Percentiles rank a stretch among this genome's conserved stretches.
Evolutionary conservation across 1,140 invertebrate genomes (phyloP).

Genomic region (Dinothrombium tinctorium): DNA sequence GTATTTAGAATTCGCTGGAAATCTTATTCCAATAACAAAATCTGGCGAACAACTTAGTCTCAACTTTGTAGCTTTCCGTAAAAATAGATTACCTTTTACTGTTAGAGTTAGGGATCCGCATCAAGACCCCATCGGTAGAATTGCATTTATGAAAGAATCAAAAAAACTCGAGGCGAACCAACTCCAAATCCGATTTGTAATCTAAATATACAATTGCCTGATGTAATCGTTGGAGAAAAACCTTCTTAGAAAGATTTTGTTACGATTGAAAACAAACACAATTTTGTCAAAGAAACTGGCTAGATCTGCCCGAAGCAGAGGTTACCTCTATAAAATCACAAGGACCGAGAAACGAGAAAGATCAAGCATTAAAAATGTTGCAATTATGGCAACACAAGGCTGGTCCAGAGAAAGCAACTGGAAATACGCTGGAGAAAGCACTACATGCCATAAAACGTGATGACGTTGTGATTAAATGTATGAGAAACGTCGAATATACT

Average conservation of each 20-base stretch:
- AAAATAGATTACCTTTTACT: conserved; percentile 82
- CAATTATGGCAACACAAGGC: no score
- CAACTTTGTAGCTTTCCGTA: conserved; percentile 87
- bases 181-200: conserved; percentile 88
- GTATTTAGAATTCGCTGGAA: conserved; percentile 91
- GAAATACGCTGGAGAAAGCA: no score
- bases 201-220: conserved; percentile 79
- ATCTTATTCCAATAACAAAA: conserved; percentile 87
- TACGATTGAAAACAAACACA: no score
- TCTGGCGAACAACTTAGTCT: conserved; percentile 90
- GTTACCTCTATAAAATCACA: no score
- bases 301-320: no score
- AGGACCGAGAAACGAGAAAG: no score
- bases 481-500: conserved; percentile 46
- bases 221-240: conserved; percentile 24
- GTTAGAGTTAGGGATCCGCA: conserved; percentile 77
- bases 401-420: no score
- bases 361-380: no score
- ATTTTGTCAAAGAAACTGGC: no score
- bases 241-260: no score
- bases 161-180: conserved; percentile 47
- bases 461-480: no score
- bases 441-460: no score
- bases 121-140: conserved; percentile 69
- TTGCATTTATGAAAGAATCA: conserved; percentile 90